Conservation (phyloP, 2,888 invertebrate species). For the Machimus atricapillus region DNA sequence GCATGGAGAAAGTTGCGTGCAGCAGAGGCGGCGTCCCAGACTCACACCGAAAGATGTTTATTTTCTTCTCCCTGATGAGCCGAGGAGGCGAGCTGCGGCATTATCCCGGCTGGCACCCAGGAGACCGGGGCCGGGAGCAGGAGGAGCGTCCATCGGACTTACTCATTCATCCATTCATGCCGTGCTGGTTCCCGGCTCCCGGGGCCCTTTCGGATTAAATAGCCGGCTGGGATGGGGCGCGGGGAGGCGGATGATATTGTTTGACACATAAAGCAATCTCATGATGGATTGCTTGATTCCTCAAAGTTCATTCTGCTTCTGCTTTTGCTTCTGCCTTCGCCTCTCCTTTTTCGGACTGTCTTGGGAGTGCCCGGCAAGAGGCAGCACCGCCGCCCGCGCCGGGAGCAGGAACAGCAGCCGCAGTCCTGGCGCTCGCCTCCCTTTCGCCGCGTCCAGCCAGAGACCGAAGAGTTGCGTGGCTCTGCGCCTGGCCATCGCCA, state of each 20-base stretch:
- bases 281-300: constrained; percentile 47
- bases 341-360: neutral
- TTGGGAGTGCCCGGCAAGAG: constrained; percentile 7
- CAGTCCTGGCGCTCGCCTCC: neutral
- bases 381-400: neutral
- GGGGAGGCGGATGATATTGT: constrained; percentile 44
- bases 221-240: neutral
- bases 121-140: constrained; percentile 12
- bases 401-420: neutral
- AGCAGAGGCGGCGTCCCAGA: neutral
- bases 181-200: constrained; percentile 40
- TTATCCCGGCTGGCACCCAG: constrained; percentile 19
- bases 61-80: neutral
- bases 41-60: neutral
- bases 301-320: constrained; percentile 2
- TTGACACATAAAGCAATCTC: constrained; percentile 48
- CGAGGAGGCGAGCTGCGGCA: neutral
- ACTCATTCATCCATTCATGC: constrained; percentile 46
- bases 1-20: neutral
- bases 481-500: neutral
- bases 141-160: constrained; percentile 10
- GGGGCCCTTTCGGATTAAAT: neutral
- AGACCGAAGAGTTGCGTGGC: constrained; percentile 39
- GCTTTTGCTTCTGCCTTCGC: neutral
- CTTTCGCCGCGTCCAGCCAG: neutral